phyloP scores from a whole-genome alignment of 2,888 invertebrate species.

The Exephanes ischioxanthus region DNA sequence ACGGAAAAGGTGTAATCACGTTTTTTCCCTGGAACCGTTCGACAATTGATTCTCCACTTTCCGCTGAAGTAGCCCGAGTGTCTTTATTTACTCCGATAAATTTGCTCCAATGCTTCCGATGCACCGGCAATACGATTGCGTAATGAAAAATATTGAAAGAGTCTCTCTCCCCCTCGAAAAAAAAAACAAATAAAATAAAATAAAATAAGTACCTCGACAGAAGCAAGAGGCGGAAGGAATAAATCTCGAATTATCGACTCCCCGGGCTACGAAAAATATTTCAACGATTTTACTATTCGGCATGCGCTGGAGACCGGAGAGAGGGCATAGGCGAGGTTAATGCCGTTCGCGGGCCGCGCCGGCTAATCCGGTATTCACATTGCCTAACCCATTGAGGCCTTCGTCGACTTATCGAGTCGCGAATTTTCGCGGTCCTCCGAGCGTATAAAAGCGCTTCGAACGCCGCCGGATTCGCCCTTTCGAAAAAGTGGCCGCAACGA shows the following conservation, averaged over 20 bases:
- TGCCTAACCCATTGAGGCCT: constrained; percentile 25
- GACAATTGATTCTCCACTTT: not conserved
- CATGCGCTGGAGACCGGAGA: not conserved
- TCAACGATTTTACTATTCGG: constrained; percentile 20
- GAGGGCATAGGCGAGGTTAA: not conserved
- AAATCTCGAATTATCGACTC: constrained; percentile 27
- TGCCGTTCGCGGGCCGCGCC: constrained; percentile 5
- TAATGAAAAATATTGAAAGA: constrained; percentile 9
- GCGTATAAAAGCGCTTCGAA: constrained; percentile 2
- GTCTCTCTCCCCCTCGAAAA: not conserved
- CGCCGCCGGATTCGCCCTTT: not conserved
- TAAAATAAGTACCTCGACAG: not conserved
- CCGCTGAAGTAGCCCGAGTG: not conserved
- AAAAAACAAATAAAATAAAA: not conserved
- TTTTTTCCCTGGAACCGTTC: not conserved
- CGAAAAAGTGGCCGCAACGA: constrained; percentile 7
- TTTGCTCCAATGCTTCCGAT: not conserved
- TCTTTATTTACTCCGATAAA: constrained; percentile 15
- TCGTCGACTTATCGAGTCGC: constrained; percentile 28
- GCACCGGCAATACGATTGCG: constrained; percentile 9
- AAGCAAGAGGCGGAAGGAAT: constrained; percentile 14
- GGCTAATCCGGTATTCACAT: constrained; percentile 48
- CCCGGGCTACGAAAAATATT: constrained; percentile 2
- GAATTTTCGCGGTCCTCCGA: not conserved
- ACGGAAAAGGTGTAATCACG: not conserved